Base-by-base conservation (phyloP, 2,113 vertebrate genomes). In the Odobenus rosmarus region DNA sequence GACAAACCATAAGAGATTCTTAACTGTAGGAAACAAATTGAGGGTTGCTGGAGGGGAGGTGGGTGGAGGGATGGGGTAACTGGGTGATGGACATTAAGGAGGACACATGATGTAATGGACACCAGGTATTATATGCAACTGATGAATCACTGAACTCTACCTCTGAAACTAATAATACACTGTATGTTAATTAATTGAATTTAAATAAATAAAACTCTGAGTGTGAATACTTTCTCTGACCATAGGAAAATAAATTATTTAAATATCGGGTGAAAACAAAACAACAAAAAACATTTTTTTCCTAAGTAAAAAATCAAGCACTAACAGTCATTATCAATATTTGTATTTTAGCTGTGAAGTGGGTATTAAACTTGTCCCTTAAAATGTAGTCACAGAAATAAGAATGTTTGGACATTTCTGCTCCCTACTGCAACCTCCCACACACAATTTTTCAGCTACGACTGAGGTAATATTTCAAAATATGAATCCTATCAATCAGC, bases 211-310 rank as follows among this genome's bases (percentile, higher is more conserved):
- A 69, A 96, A 95, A 86, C 46, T 79, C 23, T 94, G 36, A 76
- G 11, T 76, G 7, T 83, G 89, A 92, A 80, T 19, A 85, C 62
- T 89, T 59, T 61, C 42, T 95, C 59, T 94, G 93, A 79, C 7
- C 59, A 36, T 57, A 95, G 39, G 72, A 94, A 98, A 93, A 93
- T 97, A 91, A 94, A 94, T 84, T 80, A 88, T 85, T 95, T 94
- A 95, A 94, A 74, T 71, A 97, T 42, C 31, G 61, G 49, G n/a
- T 36, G 26, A 92, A 90, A 96, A 55, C 4, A n/a, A 64, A 62
- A 57, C 24, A 28, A 23, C 57, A 42, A 88, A 36, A 26, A 36
- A 5, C 33, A 14, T 18, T 4, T 21, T 67, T 39, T 74, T 62
- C 57, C 39, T 91, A 90, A 72, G 28, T 82, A 81, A 71, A 96